Conservation (phyloP, 2,797 vertebrate genomes). For the Squalus acanthias region DNA sequence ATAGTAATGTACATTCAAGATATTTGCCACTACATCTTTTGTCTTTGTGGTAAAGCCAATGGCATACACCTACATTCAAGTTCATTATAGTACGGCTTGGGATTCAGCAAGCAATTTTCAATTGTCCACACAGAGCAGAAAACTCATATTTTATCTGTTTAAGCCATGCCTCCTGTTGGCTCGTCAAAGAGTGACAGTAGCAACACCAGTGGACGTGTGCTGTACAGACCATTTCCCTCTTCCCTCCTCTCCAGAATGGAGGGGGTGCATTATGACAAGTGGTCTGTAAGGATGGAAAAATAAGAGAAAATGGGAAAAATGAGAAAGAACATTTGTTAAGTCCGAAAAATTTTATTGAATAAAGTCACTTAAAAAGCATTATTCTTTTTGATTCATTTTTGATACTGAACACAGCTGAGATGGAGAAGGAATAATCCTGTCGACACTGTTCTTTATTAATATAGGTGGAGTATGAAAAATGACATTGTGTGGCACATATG, state of each 20-base stretch:
- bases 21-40: neutral
- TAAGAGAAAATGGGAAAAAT: neutral
- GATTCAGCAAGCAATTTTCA: neutral
- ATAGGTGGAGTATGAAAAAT: neutral
- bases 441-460: constrained; percentile 22
- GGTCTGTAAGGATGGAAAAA: neutral
- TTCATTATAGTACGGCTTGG: neutral
- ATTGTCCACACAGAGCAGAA: neutral
- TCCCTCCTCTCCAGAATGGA: neutral
- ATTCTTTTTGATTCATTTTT: constrained; percentile 14
- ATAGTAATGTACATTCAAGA: neutral
- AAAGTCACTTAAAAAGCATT: neutral
- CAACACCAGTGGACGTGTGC: neutral
- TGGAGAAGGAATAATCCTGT: constrained; percentile 26
- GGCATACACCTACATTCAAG: too few relatives aligned
- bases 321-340: neutral
- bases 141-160: neutral
- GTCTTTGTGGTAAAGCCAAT: neutral
- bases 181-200: too few relatives aligned
- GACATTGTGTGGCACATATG: constrained; percentile 30
- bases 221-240: neutral
- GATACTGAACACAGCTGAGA: neutral
- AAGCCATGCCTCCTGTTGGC: neutral
- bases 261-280: neutral
- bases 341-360: neutral